A percentile compares a stretch with the other conserved stretches of the same genome.
phyloP scores from a whole-genome alignment of 2,113 vertebrate species.

The Atrichornis clamosus region DNA sequence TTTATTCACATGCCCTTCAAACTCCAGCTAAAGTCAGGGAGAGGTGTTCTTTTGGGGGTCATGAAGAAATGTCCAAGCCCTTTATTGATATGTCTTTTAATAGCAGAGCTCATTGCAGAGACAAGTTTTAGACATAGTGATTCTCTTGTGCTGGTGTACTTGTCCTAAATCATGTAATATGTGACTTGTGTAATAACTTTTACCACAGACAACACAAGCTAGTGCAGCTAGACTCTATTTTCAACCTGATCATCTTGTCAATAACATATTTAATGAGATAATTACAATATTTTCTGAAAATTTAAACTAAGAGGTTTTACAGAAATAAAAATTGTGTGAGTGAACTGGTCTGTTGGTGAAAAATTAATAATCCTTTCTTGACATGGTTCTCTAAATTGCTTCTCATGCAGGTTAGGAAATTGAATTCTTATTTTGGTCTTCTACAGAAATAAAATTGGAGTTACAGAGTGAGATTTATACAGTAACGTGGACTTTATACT shows the following conservation, averaged over 20 bases:
- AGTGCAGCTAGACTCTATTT: not conserved
- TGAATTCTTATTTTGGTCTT: constrained; percentile 20
- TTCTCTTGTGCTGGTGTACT: not conserved
- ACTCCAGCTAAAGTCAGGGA: not conserved
- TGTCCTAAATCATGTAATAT: not conserved
- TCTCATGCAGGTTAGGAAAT: not conserved
- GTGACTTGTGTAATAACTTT: not conserved
- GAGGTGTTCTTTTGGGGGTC: not conserved
- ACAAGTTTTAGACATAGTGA: not conserved
- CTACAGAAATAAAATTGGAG: not conserved
- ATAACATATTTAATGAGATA: not conserved
- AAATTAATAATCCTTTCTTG: not conserved
- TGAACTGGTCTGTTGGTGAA: not conserved
- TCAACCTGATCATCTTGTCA: not conserved
- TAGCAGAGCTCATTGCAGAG: not conserved
- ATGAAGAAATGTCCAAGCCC: not conserved
- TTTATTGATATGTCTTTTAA: not conserved
- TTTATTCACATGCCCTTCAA: not conserved
- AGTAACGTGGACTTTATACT: not conserved
- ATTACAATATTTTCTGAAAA: not conserved
- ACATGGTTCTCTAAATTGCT: not conserved
- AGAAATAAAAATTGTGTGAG: not conserved
- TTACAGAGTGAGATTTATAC: not conserved
- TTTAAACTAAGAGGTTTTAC: not conserved
- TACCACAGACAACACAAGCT: not conserved